Base-by-base conservation (phyloP, 2,113 vertebrate genomes). In the Craseonycteris thonglongyai region DNA sequence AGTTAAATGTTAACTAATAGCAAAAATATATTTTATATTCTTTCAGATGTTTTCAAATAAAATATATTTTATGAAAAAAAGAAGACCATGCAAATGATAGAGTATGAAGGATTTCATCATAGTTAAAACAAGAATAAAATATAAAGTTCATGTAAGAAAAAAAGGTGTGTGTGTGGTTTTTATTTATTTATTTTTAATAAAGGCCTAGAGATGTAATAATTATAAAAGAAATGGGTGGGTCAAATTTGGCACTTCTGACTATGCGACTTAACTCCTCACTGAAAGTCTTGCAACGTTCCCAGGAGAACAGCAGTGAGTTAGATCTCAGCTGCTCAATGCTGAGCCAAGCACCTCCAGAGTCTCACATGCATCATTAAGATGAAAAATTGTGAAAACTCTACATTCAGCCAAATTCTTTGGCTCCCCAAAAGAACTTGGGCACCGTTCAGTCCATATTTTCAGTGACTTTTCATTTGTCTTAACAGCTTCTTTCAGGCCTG, bases 401-500 rank as follows among this genome's bases (percentile, higher is more conserved):
- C 63, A 86, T 45, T 81, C 80, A 95, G 79, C 88, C 96, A 93
- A 96, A 78, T 84, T 83, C 47, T 66, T 84, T 9, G 42, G 14
- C 68, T 95, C 69, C 92, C 88, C 75, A 61, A 91, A 90, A 97
- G 49, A 71, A 96, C n/a, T 45, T 94, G 87, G 87, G 56, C 7
- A 6, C 30, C 58, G 14, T 78, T 87, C 59, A 33, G 24, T 45
- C 40, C 14, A 14, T 40, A 42, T 93, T 97, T 97, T 95, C 75
- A 92, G 51, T 88, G 68, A 89, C 75, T 95, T 96, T 95, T 96
- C 75, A 81, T 90, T 94, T 96, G 85, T 71, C 66, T 66, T 81
- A 90, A 93, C 61, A 58, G 89, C 56, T 89, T 97, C 45, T 76
- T 18, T 93, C 40, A 63, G 84, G 85, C 78, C 47, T 33, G 26